Base-by-base conservation (phyloP, 2,113 vertebrate genomes). In the Cranoglanis bouderius region DNA sequence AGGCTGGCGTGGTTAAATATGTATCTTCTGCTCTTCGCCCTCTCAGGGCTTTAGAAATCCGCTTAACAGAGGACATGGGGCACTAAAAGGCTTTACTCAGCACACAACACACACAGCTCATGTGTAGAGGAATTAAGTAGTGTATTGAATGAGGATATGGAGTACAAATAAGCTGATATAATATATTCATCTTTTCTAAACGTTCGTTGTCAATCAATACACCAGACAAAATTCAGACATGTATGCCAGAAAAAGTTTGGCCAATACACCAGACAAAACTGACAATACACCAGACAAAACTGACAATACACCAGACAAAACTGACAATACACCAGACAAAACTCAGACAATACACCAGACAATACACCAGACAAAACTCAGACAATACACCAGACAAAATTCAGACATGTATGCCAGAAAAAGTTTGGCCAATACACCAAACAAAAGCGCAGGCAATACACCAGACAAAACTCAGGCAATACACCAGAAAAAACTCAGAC, bases 1-100 rank as follows among this genome's bases (percentile, higher is more conserved):
- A 93, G 89, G 93, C 90, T 91, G 92, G 93, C 92, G 94, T 94
- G 91, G 90, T 86, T 92, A 94, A 94, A 93, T 93, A 85, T 94
- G 91, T 93, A 92, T 93, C 92, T 85, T 80, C 61, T 29, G 24
- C 38, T 51, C 38, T 75, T 26, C 13, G 29, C 80, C 85, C 89
- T 32, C 57, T 82, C 35, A 40, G 21, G 21, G 35, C 55, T 40
- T 59, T 59, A 49, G 81, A 82, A 24, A 51, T 81, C 16, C 21
- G 49, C n/a, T 81, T 35, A 53, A 53, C 77, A 35, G 7, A 9
- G 43, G 75, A 49, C 75, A 29, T 7, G 8, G 16, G 7, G 46
- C 77, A n/a, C 6, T 82, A 38, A 82, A 82, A 57, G 32, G 1
- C 80, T 55, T 81, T 35, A 21, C 13, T 21, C 51, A 51, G 51